Conservation (phyloP, 2,888 invertebrate genomes). For the Elegia similella region DNA sequence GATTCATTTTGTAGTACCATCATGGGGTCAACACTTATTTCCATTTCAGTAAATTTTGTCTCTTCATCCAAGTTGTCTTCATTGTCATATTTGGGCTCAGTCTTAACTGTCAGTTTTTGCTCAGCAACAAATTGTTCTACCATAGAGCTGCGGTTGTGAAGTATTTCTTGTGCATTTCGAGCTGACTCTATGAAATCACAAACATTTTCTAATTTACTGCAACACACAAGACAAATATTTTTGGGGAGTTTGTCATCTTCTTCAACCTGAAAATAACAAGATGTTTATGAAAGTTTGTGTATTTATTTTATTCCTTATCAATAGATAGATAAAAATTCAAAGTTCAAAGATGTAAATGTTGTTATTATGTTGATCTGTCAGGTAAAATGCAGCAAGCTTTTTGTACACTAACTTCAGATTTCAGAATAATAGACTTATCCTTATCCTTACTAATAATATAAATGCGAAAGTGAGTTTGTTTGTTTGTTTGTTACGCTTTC, state of each 20-base stretch:
- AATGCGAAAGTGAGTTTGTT: no score
- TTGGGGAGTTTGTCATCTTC: constrained; percentile 85
- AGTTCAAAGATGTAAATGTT: no score
- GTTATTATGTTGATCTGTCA: no score
- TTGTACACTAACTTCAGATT: no score
- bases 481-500: no score
- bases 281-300: background rate
- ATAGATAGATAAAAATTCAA: no score
- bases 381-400: no score
- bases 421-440: no score
- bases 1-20: constrained; percentile 82
- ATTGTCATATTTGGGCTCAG: constrained; percentile 30
- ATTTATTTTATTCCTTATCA: background rate
- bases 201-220: constrained; percentile 83
- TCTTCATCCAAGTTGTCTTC: constrained; percentile 38
- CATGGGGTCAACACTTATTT: constrained; percentile 87
- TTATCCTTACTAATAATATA: no score
- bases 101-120: constrained; percentile 19
- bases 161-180: constrained; percentile 82
- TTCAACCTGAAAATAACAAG: constrained; percentile 76
- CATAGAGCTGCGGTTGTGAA: constrained; percentile 59
- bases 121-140: constrained; percentile 35
- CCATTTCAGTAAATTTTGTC: constrained; percentile 78
- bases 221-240: constrained; percentile 85
- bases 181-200: constrained; percentile 86